Conservation (phyloP, 2,888 invertebrate species). For the Noctua comes region DNA sequence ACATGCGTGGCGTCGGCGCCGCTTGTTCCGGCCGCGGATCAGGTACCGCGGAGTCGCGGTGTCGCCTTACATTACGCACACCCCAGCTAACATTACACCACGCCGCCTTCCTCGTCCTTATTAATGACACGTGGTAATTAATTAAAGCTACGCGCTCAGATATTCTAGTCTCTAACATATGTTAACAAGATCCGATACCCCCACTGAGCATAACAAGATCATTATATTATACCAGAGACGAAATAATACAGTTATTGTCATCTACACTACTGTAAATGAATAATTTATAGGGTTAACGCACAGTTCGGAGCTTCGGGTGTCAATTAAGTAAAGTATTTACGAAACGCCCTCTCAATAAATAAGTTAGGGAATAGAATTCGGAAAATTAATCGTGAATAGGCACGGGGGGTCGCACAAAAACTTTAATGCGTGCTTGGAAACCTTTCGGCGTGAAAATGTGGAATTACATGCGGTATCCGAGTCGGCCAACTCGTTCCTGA, state of each 20-base stretch:
- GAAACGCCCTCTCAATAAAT: slow-evolving; percentile 81
- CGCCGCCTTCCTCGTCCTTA: slow-evolving; percentile 78
- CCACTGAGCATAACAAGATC: slow-evolving; percentile 72
- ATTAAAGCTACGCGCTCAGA: slow-evolving; percentile 79
- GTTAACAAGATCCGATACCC: slow-evolving; percentile 80
- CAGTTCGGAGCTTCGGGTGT: slow-evolving; percentile 78
- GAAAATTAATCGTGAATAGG: slow-evolving; percentile 85
- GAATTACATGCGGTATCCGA: slow-evolving; percentile 84
- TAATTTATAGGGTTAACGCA: slow-evolving; percentile 79
- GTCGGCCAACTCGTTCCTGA: slow-evolving; percentile 77
- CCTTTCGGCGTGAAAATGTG: slow-evolving; percentile 83
- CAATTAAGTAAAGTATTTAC: slow-evolving; percentile 85
- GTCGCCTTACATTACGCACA: slow-evolving; percentile 74
- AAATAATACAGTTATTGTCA: slow-evolving; percentile 75
- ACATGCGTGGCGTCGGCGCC: slow-evolving; percentile 48
- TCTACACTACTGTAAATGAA: slow-evolving; percentile 77
- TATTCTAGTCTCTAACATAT: slow-evolving; percentile 80
- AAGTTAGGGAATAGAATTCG: slow-evolving; percentile 84
- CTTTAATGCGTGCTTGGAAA: slow-evolving; percentile 83
- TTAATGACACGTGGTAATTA: slow-evolving; percentile 83
- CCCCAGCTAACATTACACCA: slow-evolving; percentile 68
- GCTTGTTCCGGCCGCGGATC: slow-evolving; percentile 63
- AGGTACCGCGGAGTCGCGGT: slow-evolving; percentile 73
- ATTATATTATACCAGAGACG: slow-evolving; percentile 72
- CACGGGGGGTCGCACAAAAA: slow-evolving; percentile 79